Evolutionary conservation across 37 sponge, comb jelly and placozoan genomes (phyloP).

Genomic region (Trichoplax adhaerens): DNA sequence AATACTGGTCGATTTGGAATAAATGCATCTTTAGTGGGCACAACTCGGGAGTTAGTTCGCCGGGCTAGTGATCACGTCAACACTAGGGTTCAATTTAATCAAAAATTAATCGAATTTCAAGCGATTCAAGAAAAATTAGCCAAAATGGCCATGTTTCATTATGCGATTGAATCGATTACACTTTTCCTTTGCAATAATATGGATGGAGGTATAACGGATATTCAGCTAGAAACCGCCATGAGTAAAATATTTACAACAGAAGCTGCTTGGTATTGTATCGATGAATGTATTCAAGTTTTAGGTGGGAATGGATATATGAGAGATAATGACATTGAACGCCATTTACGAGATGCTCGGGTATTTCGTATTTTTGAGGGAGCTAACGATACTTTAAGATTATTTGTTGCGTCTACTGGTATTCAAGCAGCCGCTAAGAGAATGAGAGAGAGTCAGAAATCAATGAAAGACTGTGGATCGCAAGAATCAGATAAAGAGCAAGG

Average conservation of each 20-base stretch:
- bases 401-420: too few relatives aligned
- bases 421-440: too few relatives aligned
- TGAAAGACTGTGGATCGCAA: too few relatives aligned
- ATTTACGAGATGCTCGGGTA: too few relatives aligned
- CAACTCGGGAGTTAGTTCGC: slow-evolving; percentile 67
- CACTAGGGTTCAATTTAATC: slow-evolving; percentile 79
- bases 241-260: slow-evolving; percentile 45
- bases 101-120: slow-evolving; percentile 69
- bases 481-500: too few relatives aligned
- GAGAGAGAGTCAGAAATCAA: too few relatives aligned
- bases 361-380: too few relatives aligned
- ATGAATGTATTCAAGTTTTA: slow-evolving; percentile 81
- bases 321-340: too few relatives aligned
- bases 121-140: slow-evolving; percentile 85
- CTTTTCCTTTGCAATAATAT: slow-evolving; percentile 92
- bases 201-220: slow-evolving; percentile 83
- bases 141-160: slow-evolving; percentile 74
- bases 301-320: not conserved
- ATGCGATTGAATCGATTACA: slow-evolving; percentile 97
- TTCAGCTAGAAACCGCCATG: slow-evolving; percentile 96
- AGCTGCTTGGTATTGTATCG: slow-evolving; percentile 86
- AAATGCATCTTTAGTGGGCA: slow-evolving; percentile 85
- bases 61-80: slow-evolving; percentile 62
- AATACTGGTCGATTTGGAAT: slow-evolving; percentile 99
- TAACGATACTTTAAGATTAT: too few relatives aligned